These are phyloP conservation scores for Sympetrum striolatum DNA, from an alignment of 2,888 invertebrate species.

Conservation along the genomic window DNA sequence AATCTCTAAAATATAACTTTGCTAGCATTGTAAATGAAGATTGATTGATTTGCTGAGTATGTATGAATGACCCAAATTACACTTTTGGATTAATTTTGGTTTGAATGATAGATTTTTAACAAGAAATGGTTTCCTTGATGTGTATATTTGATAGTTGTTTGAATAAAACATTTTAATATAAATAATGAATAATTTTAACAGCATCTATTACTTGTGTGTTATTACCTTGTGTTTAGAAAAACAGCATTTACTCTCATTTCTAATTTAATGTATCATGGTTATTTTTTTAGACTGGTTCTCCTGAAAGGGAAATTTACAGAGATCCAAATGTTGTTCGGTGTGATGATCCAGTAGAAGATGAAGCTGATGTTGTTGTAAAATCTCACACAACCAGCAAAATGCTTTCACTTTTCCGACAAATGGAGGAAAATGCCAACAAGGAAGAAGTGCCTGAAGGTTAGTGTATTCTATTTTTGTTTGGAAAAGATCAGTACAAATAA, in stretches of 20 bases:
- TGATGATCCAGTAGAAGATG: conserved; percentile 65
- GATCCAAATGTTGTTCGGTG: conserved; percentile 76
- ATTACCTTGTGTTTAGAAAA: background rate
- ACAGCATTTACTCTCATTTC: background rate
- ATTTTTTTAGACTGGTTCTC: conserved; percentile 66
- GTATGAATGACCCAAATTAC: too few relatives aligned
- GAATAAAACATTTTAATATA: too few relatives aligned
- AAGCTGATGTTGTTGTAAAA: conserved; percentile 62
- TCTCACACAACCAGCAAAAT: conserved; percentile 83
- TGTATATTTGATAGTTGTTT: too few relatives aligned
- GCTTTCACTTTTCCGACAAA: conserved; percentile 86
- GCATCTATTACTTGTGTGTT: background rate
- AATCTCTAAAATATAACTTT: too few relatives aligned
- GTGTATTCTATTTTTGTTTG: background rate
- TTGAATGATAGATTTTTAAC: too few relatives aligned
- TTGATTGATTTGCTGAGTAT: too few relatives aligned
- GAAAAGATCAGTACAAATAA: too few relatives aligned
- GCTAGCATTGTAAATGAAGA: too few relatives aligned
- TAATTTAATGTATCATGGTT: background rate
- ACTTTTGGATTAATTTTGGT: too few relatives aligned
- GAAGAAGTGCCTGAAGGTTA: conserved; percentile 63
- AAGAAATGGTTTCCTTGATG: too few relatives aligned
- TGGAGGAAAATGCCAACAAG: conserved; percentile 74
- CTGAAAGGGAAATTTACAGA: conserved; percentile 75
- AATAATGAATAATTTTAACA: too few relatives aligned